Conservation (phyloP, 2,797 vertebrate genomes). For the Gadopsis bispinosus region DNA sequence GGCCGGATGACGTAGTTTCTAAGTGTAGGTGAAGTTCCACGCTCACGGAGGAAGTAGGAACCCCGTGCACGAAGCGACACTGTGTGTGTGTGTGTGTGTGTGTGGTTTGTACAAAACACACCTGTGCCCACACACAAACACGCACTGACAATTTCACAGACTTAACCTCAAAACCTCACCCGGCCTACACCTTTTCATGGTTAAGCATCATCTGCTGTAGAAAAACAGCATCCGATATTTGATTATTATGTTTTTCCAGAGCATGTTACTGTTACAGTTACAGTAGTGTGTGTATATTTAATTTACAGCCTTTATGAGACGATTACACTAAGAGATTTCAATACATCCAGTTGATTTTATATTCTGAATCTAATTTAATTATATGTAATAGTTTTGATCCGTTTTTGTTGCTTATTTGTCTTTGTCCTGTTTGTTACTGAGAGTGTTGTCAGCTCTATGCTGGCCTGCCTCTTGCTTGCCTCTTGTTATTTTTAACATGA, state of each 20-base stretch:
- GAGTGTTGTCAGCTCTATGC: not conserved
- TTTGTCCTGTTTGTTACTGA: not conserved
- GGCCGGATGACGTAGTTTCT: slow-evolving; percentile 67
- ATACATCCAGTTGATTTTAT: not conserved
- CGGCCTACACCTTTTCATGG: slow-evolving; percentile 20
- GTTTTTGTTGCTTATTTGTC: not conserved
- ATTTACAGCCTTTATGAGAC: not conserved
- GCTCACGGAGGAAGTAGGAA: slow-evolving; percentile 30
- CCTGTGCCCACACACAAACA: slow-evolving; percentile 29
- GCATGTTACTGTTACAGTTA: not conserved
- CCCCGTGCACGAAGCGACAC: not conserved
- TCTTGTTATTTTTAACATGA: not conserved
- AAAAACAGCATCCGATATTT: slow-evolving; percentile 18
- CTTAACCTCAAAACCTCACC: slow-evolving; percentile 57
- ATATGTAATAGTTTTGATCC: not conserved
- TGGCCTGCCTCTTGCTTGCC: not conserved
- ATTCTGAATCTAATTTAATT: not conserved
- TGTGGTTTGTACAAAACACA: slow-evolving; percentile 30
- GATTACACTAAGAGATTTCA: not conserved
- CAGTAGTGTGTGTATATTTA: not conserved
- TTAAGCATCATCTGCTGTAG: slow-evolving; percentile 13
- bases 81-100: slow-evolving; percentile 2
- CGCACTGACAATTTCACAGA: slow-evolving; percentile 19
- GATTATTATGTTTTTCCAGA: slow-evolving; percentile 23
- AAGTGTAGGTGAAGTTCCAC: slow-evolving; percentile 68